phyloP scores from a whole-genome alignment of 2,113 vertebrate species.

The Dolichallabes microphthalmus region DNA sequence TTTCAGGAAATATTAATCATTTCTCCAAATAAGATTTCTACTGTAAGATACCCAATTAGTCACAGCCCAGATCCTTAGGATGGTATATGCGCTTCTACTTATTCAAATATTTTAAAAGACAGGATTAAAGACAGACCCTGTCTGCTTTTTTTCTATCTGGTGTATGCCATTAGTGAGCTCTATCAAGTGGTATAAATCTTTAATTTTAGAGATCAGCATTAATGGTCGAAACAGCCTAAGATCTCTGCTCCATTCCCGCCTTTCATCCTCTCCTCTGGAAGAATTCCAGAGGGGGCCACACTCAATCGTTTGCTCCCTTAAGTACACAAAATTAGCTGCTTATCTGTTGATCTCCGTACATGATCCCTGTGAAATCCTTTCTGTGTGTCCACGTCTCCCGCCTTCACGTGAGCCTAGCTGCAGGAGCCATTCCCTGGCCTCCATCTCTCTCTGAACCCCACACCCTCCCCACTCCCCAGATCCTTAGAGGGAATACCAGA shows the following conservation, averaged over 20 bases:
- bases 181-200: conserved; percentile 87
- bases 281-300: conserved; percentile 75
- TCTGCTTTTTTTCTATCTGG: conserved; percentile 51
- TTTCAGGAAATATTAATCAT: conserved; percentile 65
- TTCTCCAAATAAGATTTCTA: conserved; percentile 8
- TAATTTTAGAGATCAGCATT: conserved; percentile 86
- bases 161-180: conserved; percentile 67
- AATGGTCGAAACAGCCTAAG: conserved; percentile 81
- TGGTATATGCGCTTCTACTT: conserved; percentile 67
- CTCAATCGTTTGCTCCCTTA: conserved; percentile 85
- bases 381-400: conserved; percentile 76
- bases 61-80: conserved; percentile 81
- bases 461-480: not conserved
- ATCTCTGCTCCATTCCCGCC: conserved; percentile 70
- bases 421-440: conserved; percentile 37
- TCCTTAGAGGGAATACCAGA: conserved; percentile 57
- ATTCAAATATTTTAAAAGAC: conserved; percentile 78
- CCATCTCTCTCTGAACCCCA: conserved; percentile 5
- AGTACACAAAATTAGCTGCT: conserved; percentile 98
- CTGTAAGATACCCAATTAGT: conserved; percentile 77
- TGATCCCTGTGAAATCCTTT: conserved; percentile 92
- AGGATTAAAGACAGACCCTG: conserved; percentile 59
- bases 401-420: conserved; percentile 68
- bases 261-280: conserved; percentile 74
- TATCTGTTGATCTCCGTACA: conserved; percentile 97